Base-by-base conservation (phyloP, 1,140 invertebrate species). In the Zaprionus camerounensis region DNA sequence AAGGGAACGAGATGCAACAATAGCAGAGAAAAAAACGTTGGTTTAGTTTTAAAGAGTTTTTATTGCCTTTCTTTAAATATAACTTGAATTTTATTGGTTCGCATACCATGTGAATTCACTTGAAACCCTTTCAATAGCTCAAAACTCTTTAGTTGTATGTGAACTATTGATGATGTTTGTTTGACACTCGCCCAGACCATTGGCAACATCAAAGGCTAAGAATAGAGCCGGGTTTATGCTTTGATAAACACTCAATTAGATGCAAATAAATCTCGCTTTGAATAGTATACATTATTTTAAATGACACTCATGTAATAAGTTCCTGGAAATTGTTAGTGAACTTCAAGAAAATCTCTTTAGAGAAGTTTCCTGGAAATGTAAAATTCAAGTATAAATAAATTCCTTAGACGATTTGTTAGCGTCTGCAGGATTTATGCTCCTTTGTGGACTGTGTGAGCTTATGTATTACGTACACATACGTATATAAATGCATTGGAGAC, bases 361-460 rank as follows among this genome's bases (percentile, higher is more conserved):
- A 51, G 9, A 51, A 22, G 46, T 24, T 24, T 51, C 11, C 12
- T 24, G 46, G 46, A 58, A 66, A 71, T 76, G 55, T 61, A 34
- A 44, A 59, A 20, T 34, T 20, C 26, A 22, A 76, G 53, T 36
- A 64, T 62, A 67, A 76, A 63, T 68, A 80, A 81, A 51, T 51
- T 51, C 46, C 20, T 51, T 65, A 63, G 61, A 57, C 78, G 71
- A 88, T 87, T 87, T 88, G 70, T 81, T 88, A 65, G 66, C 63
- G 63, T 83, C 44, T 62, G 57, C 64, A 80, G 59, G 81, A 88
- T 87, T 88, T 87, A 83, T 86, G 80, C 76, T 62, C 4, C 70
- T 53, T 61, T n/a, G 26, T 28, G 22, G 24, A 28, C 53, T 7
- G 22, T 2, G 22, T 55, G 22, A 44, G 41, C 41, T 44, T 51